phyloP scores from a whole-genome alignment of 2,113 vertebrate species.

The Drymodes brunneopygia region DNA sequence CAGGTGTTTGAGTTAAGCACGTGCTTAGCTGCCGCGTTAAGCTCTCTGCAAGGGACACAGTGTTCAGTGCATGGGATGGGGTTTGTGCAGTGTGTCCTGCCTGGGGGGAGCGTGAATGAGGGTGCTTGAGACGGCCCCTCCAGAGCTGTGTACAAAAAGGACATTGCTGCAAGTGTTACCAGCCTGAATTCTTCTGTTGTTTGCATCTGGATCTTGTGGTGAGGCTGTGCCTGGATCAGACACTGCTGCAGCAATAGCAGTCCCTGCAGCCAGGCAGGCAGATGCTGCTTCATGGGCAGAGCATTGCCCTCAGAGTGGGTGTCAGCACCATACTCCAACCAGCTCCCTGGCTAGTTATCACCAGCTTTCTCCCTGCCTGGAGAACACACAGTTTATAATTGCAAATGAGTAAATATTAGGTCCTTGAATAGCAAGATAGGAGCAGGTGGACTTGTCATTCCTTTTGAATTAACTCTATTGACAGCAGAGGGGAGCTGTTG shows the following conservation, averaged over 20 bases:
- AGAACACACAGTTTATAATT: neutral
- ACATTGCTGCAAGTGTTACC: neutral
- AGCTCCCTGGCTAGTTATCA: neutral
- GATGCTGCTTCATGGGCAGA: neutral
- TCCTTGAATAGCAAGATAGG: neutral
- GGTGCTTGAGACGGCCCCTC: constrained; percentile 4
- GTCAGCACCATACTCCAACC: neutral
- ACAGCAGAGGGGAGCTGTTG: neutral
- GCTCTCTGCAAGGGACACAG: neutral
- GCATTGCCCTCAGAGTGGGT: neutral
- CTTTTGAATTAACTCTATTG: neutral
- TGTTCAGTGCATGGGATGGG: neutral
- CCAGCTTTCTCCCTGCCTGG: neutral
- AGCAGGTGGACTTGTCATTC: neutral
- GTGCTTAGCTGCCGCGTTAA: neutral
- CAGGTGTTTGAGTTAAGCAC: constrained; percentile 57
- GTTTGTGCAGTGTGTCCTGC: neutral
- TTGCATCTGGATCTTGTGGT: neutral
- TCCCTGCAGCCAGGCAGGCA: neutral
- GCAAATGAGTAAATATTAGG: neutral
- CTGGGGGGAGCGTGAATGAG: neutral
- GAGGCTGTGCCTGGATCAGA: neutral
- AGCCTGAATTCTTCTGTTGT: neutral
- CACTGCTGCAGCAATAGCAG: accelerated
- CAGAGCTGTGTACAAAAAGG: neutral